phyloP scores from a whole-genome alignment of 2,113 vertebrate species.

The Toxotes jaculatrix region DNA sequence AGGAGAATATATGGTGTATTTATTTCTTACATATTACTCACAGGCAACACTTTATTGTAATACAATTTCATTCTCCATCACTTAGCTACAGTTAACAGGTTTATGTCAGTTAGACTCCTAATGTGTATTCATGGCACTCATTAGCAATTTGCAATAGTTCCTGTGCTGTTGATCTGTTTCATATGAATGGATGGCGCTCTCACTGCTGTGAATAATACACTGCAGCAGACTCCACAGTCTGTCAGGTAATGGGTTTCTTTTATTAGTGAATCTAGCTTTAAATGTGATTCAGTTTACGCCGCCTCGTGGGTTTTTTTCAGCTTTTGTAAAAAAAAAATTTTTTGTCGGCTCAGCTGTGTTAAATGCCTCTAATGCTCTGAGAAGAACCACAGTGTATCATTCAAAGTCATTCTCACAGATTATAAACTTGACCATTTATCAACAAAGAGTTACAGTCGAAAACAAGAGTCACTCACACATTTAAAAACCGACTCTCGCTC shows the following conservation, averaged over 20 bases:
- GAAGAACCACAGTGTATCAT: not conserved
- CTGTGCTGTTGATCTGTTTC: constrained; percentile 57
- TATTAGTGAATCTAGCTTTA: constrained; percentile 50
- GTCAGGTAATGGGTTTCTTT: constrained; percentile 63
- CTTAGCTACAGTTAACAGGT: constrained; percentile 48
- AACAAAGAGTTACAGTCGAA: constrained; percentile 23
- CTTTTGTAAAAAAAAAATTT: not conserved
- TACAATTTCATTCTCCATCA: constrained; percentile 58
- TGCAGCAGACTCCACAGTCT: constrained; percentile 55
- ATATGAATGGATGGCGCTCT: constrained; percentile 52
- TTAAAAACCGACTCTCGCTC: constrained; percentile 17
- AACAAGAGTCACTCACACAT: constrained; percentile 32
- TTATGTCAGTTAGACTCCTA: constrained; percentile 55
- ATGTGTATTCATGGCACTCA: constrained; percentile 57
- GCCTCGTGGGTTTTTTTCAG: constrained; percentile 16
- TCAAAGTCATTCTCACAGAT: constrained; percentile 29
- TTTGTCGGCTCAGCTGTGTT: constrained; percentile 20
- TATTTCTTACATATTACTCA: constrained; percentile 16
- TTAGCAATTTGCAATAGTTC: constrained; percentile 55
- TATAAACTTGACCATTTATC: constrained; percentile 32
- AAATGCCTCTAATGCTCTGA: constrained; percentile 13
- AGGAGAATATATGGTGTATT: not conserved
- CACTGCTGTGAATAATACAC: constrained; percentile 47
- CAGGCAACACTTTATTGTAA: constrained; percentile 31
- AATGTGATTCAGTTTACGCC: constrained; percentile 49